Conservation (phyloP, 2,797 vertebrate species). For the Eurystomus glaucurus region DNA sequence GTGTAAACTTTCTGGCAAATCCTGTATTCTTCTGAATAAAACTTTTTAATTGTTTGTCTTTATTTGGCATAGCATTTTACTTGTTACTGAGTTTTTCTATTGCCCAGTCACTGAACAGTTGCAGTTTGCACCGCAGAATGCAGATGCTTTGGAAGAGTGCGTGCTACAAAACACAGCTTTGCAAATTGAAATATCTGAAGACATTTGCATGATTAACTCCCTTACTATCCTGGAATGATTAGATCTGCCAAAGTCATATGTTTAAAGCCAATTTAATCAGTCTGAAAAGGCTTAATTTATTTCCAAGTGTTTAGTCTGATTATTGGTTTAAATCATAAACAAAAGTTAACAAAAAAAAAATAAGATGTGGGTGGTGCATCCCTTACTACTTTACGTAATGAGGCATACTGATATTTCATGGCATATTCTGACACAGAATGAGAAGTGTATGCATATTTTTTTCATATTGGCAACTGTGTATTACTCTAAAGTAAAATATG, state of each 20-base stretch:
- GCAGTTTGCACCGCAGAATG: not conserved
- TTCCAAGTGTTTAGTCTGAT: conserved; percentile 58
- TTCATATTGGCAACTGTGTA: not conserved
- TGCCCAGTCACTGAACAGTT: not conserved
- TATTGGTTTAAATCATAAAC: conserved; percentile 57
- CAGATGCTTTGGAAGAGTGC: not conserved
- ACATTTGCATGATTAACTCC: conserved; percentile 64
- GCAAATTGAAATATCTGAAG: conserved; percentile 13
- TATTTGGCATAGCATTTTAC: not conserved
- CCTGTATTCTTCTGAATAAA: not conserved
- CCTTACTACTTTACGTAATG: not conserved
- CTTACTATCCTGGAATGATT: conserved; percentile 54
- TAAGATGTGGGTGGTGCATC: not conserved
- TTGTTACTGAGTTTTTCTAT: fast-evolving
- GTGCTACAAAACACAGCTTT: conserved; percentile 1
- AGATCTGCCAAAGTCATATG: not conserved
- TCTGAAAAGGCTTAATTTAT: conserved; percentile 61
- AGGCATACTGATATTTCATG: not conserved
- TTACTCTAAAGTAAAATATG: conserved; percentile 34
- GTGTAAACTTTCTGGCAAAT: not conserved
- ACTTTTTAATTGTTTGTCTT: not conserved
- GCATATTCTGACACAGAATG: not conserved
- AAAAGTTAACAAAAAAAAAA: not conserved
- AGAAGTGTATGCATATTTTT: not conserved
- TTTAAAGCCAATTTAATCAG: conserved; percentile 62